These are phyloP conservation scores for Bubalus kerabau DNA, from an alignment of 2,113 vertebrate genomes.

Conservation along the genomic window DNA sequence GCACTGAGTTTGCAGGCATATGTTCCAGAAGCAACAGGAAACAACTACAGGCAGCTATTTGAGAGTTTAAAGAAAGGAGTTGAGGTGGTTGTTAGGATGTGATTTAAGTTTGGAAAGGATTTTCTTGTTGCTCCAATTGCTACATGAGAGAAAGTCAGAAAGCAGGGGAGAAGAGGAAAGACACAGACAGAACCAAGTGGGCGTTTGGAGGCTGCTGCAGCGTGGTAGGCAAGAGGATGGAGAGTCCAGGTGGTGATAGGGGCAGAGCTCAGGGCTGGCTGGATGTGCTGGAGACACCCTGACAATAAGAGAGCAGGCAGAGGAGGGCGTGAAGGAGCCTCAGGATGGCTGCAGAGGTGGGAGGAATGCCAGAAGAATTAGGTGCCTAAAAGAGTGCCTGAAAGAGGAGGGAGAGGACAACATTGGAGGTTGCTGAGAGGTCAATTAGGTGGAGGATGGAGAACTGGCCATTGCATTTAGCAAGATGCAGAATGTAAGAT, in stretches of 20 bases:
- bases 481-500: neutral
- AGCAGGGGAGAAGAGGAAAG: too few species aligned
- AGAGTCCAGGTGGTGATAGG: accelerated
- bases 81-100: neutral
- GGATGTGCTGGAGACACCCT: neutral
- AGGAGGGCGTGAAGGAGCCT: neutral
- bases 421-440: neutral
- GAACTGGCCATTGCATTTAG: neutral
- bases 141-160: neutral
- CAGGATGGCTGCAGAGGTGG: neutral
- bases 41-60: neutral
- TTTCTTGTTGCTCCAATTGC: neutral
- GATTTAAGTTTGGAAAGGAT: neutral
- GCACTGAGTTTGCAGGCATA: neutral
- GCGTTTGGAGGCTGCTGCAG: neutral
- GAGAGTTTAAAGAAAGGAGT: neutral
- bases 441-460: neutral
- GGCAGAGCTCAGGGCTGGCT: neutral
- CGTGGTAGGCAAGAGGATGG: neutral
- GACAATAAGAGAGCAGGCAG: neutral
- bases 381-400: neutral
- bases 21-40: neutral
- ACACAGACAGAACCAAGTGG: neutral
- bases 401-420: neutral
- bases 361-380: neutral